Percentiles rank a stretch among this genome's conserved stretches.
Evolutionary conservation across 2,888 invertebrate species (phyloP).

Genomic region (Lobophora halterata): DNA sequence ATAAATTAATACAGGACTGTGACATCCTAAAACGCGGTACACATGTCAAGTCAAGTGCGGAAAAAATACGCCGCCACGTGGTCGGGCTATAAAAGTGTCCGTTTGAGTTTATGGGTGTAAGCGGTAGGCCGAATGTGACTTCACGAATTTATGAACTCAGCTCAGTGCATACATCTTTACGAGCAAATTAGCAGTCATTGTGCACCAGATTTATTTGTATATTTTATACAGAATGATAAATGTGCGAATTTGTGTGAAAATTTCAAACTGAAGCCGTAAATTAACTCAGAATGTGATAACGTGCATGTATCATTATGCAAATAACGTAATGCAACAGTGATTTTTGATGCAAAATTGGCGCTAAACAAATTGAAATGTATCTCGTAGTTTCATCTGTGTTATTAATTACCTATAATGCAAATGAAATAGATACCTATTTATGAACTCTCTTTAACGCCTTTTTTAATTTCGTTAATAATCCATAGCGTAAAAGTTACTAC

Average conservation of each 20-base stretch:
- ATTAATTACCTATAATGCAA: too few species aligned
- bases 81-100: constrained; percentile 78
- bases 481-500: too few species aligned
- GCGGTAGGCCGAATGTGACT: constrained; percentile 78
- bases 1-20: constrained; percentile 67
- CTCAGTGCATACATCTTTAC: constrained; percentile 75
- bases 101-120: constrained; percentile 75
- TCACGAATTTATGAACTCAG: constrained; percentile 70
- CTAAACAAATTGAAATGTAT: constrained; percentile 3
- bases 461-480: too few species aligned
- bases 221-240: constrained; percentile 62
- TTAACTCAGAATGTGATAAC: too few species aligned
- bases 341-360: constrained; percentile 4
- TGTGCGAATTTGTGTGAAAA: constrained; percentile 64
- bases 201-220: constrained; percentile 70
- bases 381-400: too few species aligned
- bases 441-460: too few species aligned
- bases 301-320: constrained; percentile 15
- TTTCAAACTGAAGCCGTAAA: too few species aligned
- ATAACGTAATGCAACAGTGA: constrained; percentile 14
- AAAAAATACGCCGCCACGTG: constrained; percentile 77
- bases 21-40: constrained; percentile 61
- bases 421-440: too few species aligned
- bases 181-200: constrained; percentile 80
- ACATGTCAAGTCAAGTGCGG: constrained; percentile 75